Base-by-base conservation (phyloP, 1,140 invertebrate genomes). In the Drosophila kanapiae region DNA sequence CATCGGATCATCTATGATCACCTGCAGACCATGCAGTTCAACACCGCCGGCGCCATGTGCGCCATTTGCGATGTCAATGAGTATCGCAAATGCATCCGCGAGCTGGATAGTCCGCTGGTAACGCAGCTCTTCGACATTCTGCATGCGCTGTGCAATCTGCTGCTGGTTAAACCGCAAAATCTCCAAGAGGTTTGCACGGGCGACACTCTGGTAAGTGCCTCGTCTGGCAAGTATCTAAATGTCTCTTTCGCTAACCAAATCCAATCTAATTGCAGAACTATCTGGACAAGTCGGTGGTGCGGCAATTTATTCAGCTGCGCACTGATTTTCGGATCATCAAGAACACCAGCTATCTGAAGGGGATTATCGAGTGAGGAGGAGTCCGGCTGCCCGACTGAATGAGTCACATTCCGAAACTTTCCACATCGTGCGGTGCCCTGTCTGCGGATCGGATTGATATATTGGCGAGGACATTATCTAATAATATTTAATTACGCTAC, bases 1-100 rank as follows among this genome's bases (percentile, higher is more conserved):
- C 98, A 99, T 93, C 94, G 98, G 64, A 96, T 98, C n/a, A 96
- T 99, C 59, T 98, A 98, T 86, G 98, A 99, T 81, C 99, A 99
- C 94, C 94, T 99, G 43, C 96, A 97, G 78, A 97, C 98, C 82
- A 99, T 98, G 94, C 97, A 98, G 88, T 99, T 99, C 90, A 99
- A 98, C 94, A 97, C 97, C 18, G 96, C 98, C 65, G 99, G 98
- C 62, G 98, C 98, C 4, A 99, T 99, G 97, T 96, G 98, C 92
- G 97, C 97, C 3, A 99, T 99, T 72, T 99, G 98, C 94, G 99
- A 99, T 94, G 97, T 99, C 58, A 99, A 99, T 91, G 99, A 99
- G 92, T 97, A 97, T 92, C 94, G 98, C 35, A 98, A 96, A 92
- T 97, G 96, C 94, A 96, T 96, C 10, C 95, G 96, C 78, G 94